Evolutionary conservation across 2,888 invertebrate genomes (phyloP).

Genomic region (Lamellibrachia satsuma): DNA sequence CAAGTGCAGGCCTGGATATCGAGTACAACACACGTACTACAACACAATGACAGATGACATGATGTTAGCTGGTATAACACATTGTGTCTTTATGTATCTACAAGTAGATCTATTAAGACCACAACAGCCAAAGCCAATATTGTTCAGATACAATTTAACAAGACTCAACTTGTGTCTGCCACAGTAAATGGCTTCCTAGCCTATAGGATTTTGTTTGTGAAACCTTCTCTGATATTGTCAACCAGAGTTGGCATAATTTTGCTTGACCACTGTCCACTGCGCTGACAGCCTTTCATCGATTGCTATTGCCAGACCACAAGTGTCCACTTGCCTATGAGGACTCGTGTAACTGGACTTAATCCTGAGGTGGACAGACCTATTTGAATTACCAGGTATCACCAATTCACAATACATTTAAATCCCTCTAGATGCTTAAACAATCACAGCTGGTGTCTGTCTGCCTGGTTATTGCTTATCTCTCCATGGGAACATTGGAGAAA

Average conservation of each 20-base stretch:
- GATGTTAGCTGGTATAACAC: neutral
- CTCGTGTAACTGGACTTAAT: neutral
- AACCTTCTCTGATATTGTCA: neutral
- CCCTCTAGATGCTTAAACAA: neutral
- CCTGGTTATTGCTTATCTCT: neutral
- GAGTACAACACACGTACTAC: slow-evolving; percentile 45
- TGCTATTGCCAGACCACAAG: neutral
- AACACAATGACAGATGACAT: slow-evolving; percentile 27
- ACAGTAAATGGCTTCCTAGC: neutral
- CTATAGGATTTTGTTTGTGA: neutral
- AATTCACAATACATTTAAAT: neutral
- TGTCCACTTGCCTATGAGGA: neutral
- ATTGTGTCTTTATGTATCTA: neutral
- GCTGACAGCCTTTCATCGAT: neutral
- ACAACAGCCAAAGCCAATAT: neutral
- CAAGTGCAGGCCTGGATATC: slow-evolving; percentile 41
- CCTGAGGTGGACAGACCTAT: neutral
- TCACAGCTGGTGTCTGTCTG: too few relatives aligned
- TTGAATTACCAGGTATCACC: neutral
- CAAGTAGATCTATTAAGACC: neutral
- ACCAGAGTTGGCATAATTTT: neutral
- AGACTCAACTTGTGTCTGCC: neutral
- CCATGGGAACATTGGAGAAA: neutral
- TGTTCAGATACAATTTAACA: neutral
- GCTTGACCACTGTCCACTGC: neutral